A percentile compares a stretch with the other conserved stretches of the same genome.
Evolutionary conservation across 35 echinoderm and acorn worm species (phyloP).

Genomic region (Heliocidaris tuberculata): DNA sequence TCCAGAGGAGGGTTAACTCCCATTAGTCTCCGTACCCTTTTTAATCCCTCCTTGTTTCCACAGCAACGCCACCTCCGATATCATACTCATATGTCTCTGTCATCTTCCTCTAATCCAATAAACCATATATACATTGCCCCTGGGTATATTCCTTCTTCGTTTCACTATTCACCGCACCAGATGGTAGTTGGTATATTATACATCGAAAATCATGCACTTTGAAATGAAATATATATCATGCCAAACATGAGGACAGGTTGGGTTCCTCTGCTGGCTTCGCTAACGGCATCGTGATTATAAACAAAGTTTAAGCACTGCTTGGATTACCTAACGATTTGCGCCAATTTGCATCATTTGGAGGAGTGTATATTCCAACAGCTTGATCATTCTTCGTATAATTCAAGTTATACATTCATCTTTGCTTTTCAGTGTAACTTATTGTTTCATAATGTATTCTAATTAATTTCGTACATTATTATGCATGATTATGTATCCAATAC

Average conservation of each 20-base stretch:
- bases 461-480: too few species aligned
- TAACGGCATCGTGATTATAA: neutral
- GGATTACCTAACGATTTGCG: neutral
- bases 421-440: neutral
- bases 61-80: neutral
- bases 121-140: neutral
- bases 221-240: neutral
- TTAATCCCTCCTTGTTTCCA: neutral
- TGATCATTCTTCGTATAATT: too few species aligned
- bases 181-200: neutral
- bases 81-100: neutral
- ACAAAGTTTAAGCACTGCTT: neutral
- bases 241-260: neutral
- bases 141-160: neutral
- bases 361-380: neutral
- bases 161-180: neutral
- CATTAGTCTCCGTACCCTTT: neutral
- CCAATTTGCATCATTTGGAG: neutral
- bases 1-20: neutral
- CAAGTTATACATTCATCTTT: neutral
- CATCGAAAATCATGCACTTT: constrained; percentile 17
- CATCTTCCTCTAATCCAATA: constrained; percentile 11
- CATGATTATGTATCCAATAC: too few species aligned
- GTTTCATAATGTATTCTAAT: too few species aligned
- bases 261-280: neutral